A percentile compares a stretch with the other conserved stretches of the same genome.
phyloP scores from a whole-genome alignment of 2,113 vertebrate species.

The Eidolon helvum region DNA sequence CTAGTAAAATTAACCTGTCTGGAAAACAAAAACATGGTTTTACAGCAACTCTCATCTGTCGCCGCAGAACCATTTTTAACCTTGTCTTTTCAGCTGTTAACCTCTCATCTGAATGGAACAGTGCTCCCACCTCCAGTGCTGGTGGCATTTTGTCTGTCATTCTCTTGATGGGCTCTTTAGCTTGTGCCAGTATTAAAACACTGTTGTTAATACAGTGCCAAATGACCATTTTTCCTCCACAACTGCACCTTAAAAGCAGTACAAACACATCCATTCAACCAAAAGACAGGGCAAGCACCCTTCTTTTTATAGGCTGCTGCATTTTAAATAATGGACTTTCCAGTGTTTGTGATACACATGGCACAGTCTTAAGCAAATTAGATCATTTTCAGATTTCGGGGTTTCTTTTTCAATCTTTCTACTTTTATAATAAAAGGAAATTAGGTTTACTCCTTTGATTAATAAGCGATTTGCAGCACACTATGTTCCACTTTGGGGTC shows the following conservation, averaged over 20 bases:
- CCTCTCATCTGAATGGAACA: conserved; percentile 62
- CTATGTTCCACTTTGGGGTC: conserved; percentile 55
- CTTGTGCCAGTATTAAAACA: conserved; percentile 86
- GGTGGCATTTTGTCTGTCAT: conserved; percentile 63
- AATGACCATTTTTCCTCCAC: conserved; percentile 73
- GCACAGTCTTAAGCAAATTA: conserved; percentile 78
- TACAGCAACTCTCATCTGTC: conserved; percentile 62
- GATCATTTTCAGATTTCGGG: conserved; percentile 74
- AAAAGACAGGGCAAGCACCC: conserved; percentile 70
- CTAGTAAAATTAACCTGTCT: conserved; percentile 75
- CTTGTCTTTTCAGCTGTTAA: conserved; percentile 24
- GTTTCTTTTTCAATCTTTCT: conserved; percentile 77
- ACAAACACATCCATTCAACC: neutral
- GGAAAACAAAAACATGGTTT: conserved; percentile 66
- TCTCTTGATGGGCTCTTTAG: conserved; percentile 71
- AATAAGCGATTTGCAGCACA: conserved; percentile 69
- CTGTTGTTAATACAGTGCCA: conserved; percentile 83
- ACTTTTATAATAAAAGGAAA: conserved; percentile 79
- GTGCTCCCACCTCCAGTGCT: conserved; percentile 54
- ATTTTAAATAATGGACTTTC: conserved; percentile 74
- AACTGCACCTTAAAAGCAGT: conserved; percentile 66
- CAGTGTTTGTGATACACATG: conserved; percentile 67
- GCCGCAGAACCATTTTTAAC: conserved; percentile 60
- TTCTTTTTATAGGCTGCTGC: conserved; percentile 77
- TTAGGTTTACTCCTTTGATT: conserved; percentile 76